Conservation (phyloP, 1,140 invertebrate genomes). For the Drosophila kepulauana region DNA sequence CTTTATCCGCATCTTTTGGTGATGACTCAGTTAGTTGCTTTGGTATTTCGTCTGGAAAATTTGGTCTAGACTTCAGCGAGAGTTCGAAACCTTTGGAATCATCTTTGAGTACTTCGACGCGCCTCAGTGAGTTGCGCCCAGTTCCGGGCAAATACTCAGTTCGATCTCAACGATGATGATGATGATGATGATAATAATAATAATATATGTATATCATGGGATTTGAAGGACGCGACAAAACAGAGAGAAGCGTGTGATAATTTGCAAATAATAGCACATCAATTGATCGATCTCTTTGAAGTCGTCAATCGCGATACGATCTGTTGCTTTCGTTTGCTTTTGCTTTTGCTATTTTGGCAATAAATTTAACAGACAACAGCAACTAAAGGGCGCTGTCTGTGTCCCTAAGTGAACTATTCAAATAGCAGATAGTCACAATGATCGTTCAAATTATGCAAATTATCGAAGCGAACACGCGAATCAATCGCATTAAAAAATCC, state of each 20-base stretch:
- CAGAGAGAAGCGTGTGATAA: too few relatives aligned
- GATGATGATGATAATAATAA: background rate
- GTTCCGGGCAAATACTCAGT: constrained; percentile 44
- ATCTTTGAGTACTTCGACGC: constrained; percentile 8
- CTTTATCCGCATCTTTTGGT: constrained; percentile 20
- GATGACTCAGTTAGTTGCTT: constrained; percentile 5
- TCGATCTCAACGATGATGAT: background rate
- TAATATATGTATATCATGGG: background rate
- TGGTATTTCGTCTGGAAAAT: constrained; percentile 29
- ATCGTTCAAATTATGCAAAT: constrained; percentile 25
- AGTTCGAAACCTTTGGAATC: constrained; percentile 21
- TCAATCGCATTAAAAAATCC: constrained; percentile 16
- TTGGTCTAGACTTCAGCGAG: constrained; percentile 16
- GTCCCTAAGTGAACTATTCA: background rate
- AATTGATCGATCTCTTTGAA: constrained; percentile 5
- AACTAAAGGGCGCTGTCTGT: background rate
- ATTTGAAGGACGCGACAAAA: constrained; percentile 13
- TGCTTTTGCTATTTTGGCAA: background rate
- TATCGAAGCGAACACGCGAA: constrained; percentile 19
- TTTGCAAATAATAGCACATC: constrained; percentile 10
- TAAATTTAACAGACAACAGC: background rate
- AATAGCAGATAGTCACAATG: background rate
- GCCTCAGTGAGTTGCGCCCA: constrained; percentile 39
- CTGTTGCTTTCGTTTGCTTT: background rate
- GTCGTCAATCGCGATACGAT: background rate